These are phyloP conservation scores for Dryomyza anilis DNA, from an alignment of 2,888 invertebrate species.

Conservation along the genomic window DNA sequence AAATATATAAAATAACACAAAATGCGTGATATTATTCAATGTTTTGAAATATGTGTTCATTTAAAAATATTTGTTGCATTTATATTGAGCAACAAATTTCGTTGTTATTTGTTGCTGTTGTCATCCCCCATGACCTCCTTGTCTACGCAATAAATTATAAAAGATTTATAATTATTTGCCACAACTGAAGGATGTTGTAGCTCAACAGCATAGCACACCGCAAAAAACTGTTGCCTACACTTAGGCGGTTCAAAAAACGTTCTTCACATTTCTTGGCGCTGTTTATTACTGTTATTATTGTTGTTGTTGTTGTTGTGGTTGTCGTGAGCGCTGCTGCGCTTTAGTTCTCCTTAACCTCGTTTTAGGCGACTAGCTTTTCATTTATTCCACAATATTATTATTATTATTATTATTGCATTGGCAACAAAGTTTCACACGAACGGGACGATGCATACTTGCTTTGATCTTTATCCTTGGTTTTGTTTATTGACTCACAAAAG, in stretches of 20 bases:
- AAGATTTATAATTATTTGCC: no score
- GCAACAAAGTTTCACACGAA: background rate
- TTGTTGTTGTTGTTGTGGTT: no score
- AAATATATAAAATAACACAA: no score
- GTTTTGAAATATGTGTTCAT: background rate
- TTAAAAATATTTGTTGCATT: background rate
- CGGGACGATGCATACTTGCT: background rate
- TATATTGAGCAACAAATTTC: background rate
- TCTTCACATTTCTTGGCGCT: background rate
- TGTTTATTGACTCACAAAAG: background rate
- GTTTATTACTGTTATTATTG: no score
- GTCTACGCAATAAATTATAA: no score
- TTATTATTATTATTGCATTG: no score
- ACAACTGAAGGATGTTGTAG: background rate
- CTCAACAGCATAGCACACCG: background rate
- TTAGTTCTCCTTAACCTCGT: slow-evolving; percentile 21
- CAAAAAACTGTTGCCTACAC: background rate
- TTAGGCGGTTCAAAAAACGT: slow-evolving; percentile 3
- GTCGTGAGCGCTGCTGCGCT: no score
- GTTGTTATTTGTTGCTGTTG: background rate
- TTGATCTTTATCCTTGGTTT: slow-evolving; percentile 9
- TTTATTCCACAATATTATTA: no score
- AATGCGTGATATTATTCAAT: background rate
- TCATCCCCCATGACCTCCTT: no score
- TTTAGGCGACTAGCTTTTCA: background rate